Base-by-base conservation (phyloP, 2,888 invertebrate species). In the Drosophila lacicola region DNA sequence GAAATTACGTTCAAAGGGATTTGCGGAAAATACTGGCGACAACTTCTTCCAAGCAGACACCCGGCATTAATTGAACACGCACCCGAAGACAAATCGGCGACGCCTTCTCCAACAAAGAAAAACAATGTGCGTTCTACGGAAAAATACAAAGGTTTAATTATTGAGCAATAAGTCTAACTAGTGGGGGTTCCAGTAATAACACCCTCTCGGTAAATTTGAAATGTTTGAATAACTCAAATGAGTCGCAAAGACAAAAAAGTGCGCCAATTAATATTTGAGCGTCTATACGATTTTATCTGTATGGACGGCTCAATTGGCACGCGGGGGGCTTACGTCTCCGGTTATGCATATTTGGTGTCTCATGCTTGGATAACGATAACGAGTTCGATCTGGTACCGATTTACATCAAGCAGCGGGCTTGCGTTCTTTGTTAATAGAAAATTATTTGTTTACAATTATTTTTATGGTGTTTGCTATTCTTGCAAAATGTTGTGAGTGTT, bases 401-500 rank as follows among this genome's bases (percentile, higher is more conserved):
- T 82, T 84, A 76, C 76, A 55, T 51, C 25, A 37, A 11, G 19
- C 39, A 60, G 13, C 47, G 13, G 9, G 21, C 55, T 76, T 47
- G 50, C 49, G 49, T 62, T 73, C 34, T 58, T 29, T 45, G 61
- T 79, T 88, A 81, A 85, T 85, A 85, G 81, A 88, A 82, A 88
- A 83, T 83, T 83, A 88, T 88, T 88, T 85, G 88, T 81, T 83
- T 85, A 75, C 82, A 74, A 68, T 78, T 83, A 53, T 67, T 67
- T 60, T 64, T 42, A 64, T 66, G 45, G 47, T 51, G 34, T 61
- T 65, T 54, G 55, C 37, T 56, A 17, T 56, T 74, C 62, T 74
- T 74, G 46, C 63, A 68, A 71, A 74, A 65, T 63, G 57, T 21
- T 64, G 33, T 46, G 61, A 67, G 71, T 70, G 71, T 57, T 82